A percentile compares a stretch with the other conserved stretches of the same genome.
Conservation (phyloP, 2,888 invertebrate species). For the Drosophila sordidapex region DNA sequence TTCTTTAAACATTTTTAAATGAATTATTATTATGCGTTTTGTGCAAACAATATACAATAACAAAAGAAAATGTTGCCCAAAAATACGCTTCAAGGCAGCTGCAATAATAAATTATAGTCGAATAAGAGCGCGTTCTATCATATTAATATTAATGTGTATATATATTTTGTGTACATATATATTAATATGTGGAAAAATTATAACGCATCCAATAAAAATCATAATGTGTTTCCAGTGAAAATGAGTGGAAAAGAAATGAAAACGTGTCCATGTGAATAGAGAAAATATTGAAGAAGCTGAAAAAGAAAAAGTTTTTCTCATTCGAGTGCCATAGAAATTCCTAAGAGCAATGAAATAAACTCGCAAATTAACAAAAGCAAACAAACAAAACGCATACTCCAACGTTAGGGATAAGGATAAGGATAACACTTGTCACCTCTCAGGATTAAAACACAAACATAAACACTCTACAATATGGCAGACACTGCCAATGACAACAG, state of each 20-base stretch:
- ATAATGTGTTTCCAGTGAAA: constrained; percentile 62
- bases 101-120: constrained; percentile 64
- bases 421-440: constrained; percentile 63
- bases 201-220: constrained; percentile 55
- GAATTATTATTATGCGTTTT: constrained; percentile 36
- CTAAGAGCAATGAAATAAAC: constrained; percentile 68
- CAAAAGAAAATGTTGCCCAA: constrained; percentile 41
- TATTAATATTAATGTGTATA: constrained; percentile 19
- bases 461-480: constrained; percentile 70
- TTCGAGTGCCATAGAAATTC: constrained; percentile 48
- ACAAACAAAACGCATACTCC: constrained; percentile 31
- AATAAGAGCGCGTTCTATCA: constrained; percentile 29
- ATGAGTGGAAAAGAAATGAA: constrained; percentile 46
- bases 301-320: constrained; percentile 33
- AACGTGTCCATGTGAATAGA: constrained; percentile 53
- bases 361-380: constrained; percentile 52
- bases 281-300: constrained; percentile 42
- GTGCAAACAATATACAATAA: constrained; percentile 26
- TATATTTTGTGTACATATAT: constrained; percentile 2
- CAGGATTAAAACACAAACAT: constrained; percentile 63
- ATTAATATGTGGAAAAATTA: constrained; percentile 20
- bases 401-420: constrained; percentile 37
- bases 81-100: constrained; percentile 69
- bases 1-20: constrained; percentile 22
- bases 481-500: constrained; percentile 69